phyloP scores from a whole-genome alignment of 2,797 vertebrate genomes.

The Danio albolineatus region DNA sequence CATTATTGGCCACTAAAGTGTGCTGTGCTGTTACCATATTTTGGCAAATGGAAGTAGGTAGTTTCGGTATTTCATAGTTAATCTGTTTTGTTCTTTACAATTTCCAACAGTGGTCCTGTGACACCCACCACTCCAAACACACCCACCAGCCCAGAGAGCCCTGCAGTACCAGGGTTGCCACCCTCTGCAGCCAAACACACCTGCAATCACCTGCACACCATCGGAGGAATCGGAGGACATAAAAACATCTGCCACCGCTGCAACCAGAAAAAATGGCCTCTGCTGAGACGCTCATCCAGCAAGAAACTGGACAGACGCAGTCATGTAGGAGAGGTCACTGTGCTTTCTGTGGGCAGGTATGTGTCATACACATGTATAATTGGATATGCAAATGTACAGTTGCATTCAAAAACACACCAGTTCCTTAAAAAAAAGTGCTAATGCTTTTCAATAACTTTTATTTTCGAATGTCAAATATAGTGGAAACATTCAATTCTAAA shows the following conservation, averaged over 20 bases:
- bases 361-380: neutral
- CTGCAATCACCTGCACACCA: conserved; percentile 93
- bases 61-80: neutral
- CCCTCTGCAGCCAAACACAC: conserved; percentile 82
- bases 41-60: neutral
- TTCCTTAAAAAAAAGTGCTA: too few species aligned
- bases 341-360: conserved; percentile 94
- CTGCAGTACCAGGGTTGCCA: conserved; percentile 77
- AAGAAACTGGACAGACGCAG: conserved; percentile 76
- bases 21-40: neutral
- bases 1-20: neutral
- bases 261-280: conserved; percentile 91
- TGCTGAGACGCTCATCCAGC: conserved; percentile 80
- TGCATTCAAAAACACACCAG: too few species aligned
- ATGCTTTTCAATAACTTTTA: too few species aligned
- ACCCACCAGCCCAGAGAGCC: conserved; percentile 73
- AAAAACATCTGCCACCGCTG: conserved; percentile 90
- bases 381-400: too few species aligned
- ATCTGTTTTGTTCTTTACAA: neutral
- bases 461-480: too few species aligned
- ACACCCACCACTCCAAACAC: conserved; percentile 69
- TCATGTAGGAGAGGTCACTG: conserved; percentile 87
- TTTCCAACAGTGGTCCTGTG: conserved; percentile 49
- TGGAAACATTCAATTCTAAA: too few species aligned
- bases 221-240: conserved; percentile 82